Conservation (phyloP, 37 sponge, comb jelly and placozoan genomes). For the Diacarnus erythraeanus region DNA sequence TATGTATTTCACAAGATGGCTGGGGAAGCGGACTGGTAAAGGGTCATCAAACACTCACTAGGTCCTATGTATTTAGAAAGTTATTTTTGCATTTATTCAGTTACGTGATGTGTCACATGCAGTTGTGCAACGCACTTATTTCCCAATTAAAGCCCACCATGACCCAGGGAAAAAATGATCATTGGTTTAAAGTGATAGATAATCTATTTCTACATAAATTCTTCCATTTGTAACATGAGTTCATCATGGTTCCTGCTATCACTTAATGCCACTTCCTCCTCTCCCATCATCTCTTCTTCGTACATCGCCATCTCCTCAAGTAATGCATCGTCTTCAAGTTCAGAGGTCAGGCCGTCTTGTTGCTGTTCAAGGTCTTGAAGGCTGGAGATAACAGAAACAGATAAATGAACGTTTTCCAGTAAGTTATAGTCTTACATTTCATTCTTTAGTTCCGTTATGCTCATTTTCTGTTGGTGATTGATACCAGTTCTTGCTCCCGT, state of each 20-base stretch:
- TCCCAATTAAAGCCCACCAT: no score
- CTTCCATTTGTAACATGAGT: slow-evolving; percentile 69
- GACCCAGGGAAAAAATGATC: no score
- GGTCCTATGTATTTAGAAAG: no score
- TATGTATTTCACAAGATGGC: slow-evolving; percentile 88
- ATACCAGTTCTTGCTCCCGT: background rate
- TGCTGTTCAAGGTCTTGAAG: background rate
- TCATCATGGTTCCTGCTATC: slow-evolving; percentile 67
- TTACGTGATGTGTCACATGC: no score
- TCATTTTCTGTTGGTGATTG: slow-evolving; percentile 14
- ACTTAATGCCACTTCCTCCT: background rate
- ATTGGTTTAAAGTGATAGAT: no score
- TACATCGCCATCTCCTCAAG: slow-evolving; percentile 9
- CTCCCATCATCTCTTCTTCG: slow-evolving; percentile 32
- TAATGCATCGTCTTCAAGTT: slow-evolving; percentile 4
- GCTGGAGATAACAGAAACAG: background rate
- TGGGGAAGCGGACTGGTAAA: slow-evolving; percentile 97
- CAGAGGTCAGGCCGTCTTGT: background rate
- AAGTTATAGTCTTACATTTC: slow-evolving; percentile 35
- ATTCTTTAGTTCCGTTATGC: slow-evolving; percentile 45
- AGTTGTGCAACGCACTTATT: no score
- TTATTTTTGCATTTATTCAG: no score
- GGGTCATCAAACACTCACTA: no score
- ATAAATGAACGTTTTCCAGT: no score
- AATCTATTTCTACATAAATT: slow-evolving; percentile 40